Percentiles rank a stretch among this genome's conserved stretches.
Evolutionary conservation across 2,888 invertebrate genomes (phyloP).

Genomic region (Nomada fucata): DNA sequence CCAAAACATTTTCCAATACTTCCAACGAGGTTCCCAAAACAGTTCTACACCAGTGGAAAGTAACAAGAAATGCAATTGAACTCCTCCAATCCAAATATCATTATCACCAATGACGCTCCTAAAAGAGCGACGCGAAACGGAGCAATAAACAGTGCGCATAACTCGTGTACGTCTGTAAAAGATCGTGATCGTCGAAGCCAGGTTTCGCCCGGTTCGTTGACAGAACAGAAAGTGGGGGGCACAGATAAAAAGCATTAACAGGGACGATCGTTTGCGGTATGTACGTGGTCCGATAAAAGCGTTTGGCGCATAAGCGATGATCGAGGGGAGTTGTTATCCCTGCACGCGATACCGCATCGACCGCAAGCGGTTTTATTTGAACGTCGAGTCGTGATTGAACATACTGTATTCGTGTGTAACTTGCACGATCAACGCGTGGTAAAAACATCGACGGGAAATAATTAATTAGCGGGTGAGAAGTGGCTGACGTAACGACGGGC

Average conservation of each 20-base stretch:
- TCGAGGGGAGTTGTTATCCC: slow-evolving; percentile 18
- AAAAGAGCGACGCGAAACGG: too few species aligned
- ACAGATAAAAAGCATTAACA: slow-evolving; percentile 30
- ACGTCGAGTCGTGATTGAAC: slow-evolving; percentile 4
- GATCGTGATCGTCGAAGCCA: not conserved
- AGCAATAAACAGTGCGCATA: too few species aligned
- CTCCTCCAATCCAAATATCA: too few species aligned
- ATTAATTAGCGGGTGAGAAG: slow-evolving; percentile 1
- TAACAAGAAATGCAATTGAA: too few species aligned
- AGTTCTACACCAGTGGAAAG: too few species aligned
- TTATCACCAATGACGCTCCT: too few species aligned
- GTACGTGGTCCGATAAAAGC: slow-evolving; percentile 30
- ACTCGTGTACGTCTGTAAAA: not conserved
- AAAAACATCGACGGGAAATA: slow-evolving; percentile 5
- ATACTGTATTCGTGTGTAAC: not conserved
- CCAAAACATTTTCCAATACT: too few species aligned
- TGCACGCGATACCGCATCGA: slow-evolving; percentile 31
- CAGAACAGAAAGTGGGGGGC: not conserved
- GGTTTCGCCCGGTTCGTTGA: not conserved
- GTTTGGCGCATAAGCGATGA: slow-evolving; percentile 13
- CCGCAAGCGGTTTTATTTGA: not conserved
- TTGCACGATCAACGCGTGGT: not conserved
- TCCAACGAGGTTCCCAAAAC: too few species aligned
- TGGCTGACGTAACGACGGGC: not conserved
- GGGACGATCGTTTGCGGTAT: slow-evolving; percentile 12